phyloP scores from a whole-genome alignment of 1,140 invertebrate species.

The Caenorhabditis briggsae region DNA sequence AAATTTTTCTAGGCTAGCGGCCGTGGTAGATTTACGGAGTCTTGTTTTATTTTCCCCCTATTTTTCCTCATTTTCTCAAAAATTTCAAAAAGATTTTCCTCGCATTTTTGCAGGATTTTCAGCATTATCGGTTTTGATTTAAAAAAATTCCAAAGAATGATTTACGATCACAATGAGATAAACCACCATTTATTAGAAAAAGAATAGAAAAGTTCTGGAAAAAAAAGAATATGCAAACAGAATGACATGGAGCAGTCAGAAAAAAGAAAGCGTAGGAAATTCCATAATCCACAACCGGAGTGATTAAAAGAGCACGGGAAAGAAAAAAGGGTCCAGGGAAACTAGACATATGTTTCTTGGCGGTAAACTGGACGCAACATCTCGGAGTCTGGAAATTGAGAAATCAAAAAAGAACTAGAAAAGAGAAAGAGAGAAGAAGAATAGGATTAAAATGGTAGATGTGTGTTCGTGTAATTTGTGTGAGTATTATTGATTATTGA shows the following conservation, averaged over 20 bases:
- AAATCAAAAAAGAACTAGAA: neutral
- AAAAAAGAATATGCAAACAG: constrained; percentile 43
- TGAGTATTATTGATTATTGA: neutral
- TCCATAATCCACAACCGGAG: constrained; percentile 26
- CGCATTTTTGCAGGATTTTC: too few species aligned
- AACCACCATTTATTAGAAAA: neutral
- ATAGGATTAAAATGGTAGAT: neutral
- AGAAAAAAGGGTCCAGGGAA: constrained; percentile 21
- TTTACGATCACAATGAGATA: too few species aligned
- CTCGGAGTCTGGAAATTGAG: constrained; percentile 2
- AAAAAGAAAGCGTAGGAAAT: constrained; percentile 5
- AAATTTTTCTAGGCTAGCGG: too few species aligned
- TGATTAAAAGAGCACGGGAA: constrained; percentile 6
- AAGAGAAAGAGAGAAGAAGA: neutral
- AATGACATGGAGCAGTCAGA: constrained; percentile 20
- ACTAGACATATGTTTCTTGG: constrained; percentile 50
- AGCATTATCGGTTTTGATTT: too few species aligned
- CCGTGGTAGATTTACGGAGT: too few species aligned
- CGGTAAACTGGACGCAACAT: constrained; percentile 37
- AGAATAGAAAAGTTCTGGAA: neutral
- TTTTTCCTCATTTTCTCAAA: too few species aligned
- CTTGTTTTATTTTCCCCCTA: too few species aligned
- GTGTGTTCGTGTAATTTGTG: neutral
- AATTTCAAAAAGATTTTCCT: too few species aligned
- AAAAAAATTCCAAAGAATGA: too few species aligned